Percentiles rank a stretch among this genome's conserved stretches.
Conservation (phyloP, 2,113 vertebrate genomes). For the Globicephala melas region DNA sequence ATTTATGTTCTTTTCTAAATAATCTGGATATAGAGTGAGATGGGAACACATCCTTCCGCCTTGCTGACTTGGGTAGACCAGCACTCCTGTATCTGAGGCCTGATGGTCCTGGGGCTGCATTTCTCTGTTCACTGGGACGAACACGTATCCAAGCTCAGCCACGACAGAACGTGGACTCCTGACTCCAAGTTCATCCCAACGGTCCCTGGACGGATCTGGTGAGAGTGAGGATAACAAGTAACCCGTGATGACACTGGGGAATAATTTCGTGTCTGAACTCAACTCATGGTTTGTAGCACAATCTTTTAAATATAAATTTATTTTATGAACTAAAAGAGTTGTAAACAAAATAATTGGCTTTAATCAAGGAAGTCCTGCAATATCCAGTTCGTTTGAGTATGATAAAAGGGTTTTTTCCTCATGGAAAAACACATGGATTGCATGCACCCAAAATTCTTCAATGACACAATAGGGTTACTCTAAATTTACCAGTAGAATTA, state of each 20-base stretch:
- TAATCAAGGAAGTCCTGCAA: not conserved
- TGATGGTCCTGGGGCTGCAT: rapidly evolving
- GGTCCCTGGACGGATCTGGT: not conserved
- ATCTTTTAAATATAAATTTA: not conserved
- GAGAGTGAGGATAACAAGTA: not conserved
- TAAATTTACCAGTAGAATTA: not conserved
- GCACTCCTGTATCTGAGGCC: rapidly evolving
- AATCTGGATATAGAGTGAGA: rapidly evolving
- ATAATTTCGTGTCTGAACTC: not conserved
- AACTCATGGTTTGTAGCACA: not conserved
- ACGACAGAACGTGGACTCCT: too few species aligned
- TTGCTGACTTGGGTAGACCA: not conserved
- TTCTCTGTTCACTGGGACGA: not conserved
- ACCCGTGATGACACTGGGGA: not conserved
- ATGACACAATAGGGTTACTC: not conserved
- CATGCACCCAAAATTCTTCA: conserved; percentile 27
- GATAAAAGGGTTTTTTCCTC: not conserved
- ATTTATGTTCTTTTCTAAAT: not conserved
- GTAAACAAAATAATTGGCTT: not conserved
- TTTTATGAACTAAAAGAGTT: not conserved
- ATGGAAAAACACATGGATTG: not conserved
- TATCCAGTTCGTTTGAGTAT: not conserved
- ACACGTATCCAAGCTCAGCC: too few species aligned
- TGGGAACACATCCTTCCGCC: not conserved
- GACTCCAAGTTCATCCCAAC: not conserved